Conservation (phyloP, 2,113 vertebrate species). For the Sclerurus mexicanus region DNA sequence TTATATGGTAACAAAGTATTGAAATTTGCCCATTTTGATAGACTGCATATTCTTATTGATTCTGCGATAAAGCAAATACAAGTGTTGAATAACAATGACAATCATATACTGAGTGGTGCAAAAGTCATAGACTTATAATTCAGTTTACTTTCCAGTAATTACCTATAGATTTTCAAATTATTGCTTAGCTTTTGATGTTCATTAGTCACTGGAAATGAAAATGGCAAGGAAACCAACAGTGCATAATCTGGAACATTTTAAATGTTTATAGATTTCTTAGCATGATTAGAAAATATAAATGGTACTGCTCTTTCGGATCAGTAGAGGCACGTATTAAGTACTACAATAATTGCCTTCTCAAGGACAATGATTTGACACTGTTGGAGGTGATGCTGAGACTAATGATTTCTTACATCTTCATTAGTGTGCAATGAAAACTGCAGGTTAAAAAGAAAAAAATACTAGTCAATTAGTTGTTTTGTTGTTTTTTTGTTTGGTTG, state of each 20-base stretch:
- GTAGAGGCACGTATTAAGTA: constrained; percentile 4
- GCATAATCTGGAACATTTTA: constrained; percentile 37
- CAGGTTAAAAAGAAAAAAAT: not conserved
- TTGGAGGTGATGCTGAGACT: not conserved
- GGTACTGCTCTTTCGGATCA: not conserved
- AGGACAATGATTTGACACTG: not conserved
- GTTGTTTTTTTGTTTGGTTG: not conserved
- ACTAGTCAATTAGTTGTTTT: not conserved
- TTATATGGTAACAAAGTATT: not conserved
- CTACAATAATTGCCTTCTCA: not conserved
- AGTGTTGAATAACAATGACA: constrained; percentile 33
- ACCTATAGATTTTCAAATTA: constrained; percentile 41
- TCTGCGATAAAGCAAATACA: constrained; percentile 45
- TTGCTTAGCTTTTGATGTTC: not conserved
- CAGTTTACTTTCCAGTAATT: constrained; percentile 57
- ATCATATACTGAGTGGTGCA: not conserved
- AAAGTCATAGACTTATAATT: constrained; percentile 32
- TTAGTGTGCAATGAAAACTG: not conserved
- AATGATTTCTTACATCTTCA: not conserved
- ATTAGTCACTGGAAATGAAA: constrained; percentile 60
- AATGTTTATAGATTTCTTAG: constrained; percentile 57
- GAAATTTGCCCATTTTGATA: not conserved
- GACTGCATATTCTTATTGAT: constrained; percentile 44
- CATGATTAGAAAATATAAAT: constrained; percentile 38
- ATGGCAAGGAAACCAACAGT: constrained; percentile 21